Base-by-base conservation (phyloP, 37 sponge, comb jelly and placozoan species). In the Oopsacas minuta region DNA sequence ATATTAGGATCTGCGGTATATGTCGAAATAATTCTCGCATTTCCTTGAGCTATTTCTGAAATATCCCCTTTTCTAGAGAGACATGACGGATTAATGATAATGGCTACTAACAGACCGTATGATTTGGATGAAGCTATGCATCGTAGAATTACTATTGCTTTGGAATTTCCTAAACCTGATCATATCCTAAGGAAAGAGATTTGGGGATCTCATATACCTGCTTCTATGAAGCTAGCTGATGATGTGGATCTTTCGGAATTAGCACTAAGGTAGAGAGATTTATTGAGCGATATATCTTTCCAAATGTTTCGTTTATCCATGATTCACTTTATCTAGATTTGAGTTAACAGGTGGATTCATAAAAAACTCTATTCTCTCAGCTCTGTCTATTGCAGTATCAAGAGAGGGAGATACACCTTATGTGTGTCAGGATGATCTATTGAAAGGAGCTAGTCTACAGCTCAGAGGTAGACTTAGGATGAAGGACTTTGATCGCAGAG, bases 61-160 rank as follows among this genome's bases (percentile, higher is more conserved):
- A n/a, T n/a, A n/a, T n/a, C n/a, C n/a, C n/a, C n/a, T n/a, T n/a
- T n/a, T n/a, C 12, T 82, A 1, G 82, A 28, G 28, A 92, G 93
- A 52, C 93, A 93, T 83, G 91, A 93, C 87, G 93, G 93, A 69
- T 87, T 93, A 39, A 93, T 93, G 46, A 87, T 92, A 42, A 83
- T 92, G 93, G 93, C 93, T 23, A 92, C 93, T 51, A 92, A 92
- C 84, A 85, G 93, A 22, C 93, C 93, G 0, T 92, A 89, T 88
- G 93, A 92, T 81, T 87, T 92, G 30, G 93, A 92, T 83, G 93
- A 92, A 52, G 93, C 93, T 25, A 92, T 92, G 93, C 93, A 92
- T 32, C 51, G 93, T 0, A 82, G 93, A 5, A 90, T 92, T 23
- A 92, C 90, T 90, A 84, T 92, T 52, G 90, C 93, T 28, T 87